Conservation (phyloP, 1,140 invertebrate species). For the Cecropterus lyciades region DNA sequence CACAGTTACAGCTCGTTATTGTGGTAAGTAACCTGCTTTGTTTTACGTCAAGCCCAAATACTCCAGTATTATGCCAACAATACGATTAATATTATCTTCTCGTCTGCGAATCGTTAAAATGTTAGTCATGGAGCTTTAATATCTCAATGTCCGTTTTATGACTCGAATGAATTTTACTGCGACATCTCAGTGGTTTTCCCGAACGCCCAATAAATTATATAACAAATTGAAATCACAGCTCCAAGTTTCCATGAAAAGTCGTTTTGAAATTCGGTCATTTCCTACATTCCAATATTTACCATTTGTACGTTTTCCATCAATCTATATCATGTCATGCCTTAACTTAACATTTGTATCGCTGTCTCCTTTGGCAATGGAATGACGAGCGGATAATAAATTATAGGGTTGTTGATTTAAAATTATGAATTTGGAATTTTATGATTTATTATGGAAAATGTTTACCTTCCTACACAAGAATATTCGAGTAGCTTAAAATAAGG, state of each 20-base stretch:
- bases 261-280: constrained; percentile 33
- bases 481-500: no score
- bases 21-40: no score
- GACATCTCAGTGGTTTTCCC: constrained; percentile 15
- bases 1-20: no score
- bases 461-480: no score
- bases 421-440: not conserved
- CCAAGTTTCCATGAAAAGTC: constrained; percentile 17
- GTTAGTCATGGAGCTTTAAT: constrained; percentile 6
- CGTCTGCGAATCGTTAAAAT: not conserved
- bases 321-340: constrained; percentile 24
- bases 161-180: constrained; percentile 23
- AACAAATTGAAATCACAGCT: constrained; percentile 21
- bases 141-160: constrained; percentile 22
- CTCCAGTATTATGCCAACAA: not conserved
- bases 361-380: not conserved
- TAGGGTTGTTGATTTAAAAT: constrained; percentile 10
- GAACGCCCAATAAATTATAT: constrained; percentile 22
- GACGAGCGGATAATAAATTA: constrained; percentile 18
- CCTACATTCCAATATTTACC: constrained; percentile 13
- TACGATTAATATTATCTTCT: constrained; percentile 6
- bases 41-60: not conserved
- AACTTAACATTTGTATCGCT: constrained; percentile 22
- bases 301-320: constrained; percentile 7
- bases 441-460: constrained; percentile 13